Conservation (phyloP, 2,888 invertebrate genomes). For the Oscheius onirici region DNA sequence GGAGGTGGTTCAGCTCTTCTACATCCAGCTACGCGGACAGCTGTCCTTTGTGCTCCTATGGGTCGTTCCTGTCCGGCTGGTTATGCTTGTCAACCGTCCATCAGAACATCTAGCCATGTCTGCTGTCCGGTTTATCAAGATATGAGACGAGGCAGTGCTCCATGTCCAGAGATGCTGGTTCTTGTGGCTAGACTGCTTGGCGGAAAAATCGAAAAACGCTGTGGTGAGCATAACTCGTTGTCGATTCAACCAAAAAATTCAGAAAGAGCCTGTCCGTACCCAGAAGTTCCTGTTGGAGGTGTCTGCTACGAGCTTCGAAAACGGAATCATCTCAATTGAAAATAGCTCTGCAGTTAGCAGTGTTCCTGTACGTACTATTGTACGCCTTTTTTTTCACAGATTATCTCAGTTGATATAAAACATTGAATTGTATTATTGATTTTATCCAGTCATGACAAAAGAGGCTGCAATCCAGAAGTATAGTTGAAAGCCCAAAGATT, state of each 20-base stretch:
- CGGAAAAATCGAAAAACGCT: conserved; percentile 52
- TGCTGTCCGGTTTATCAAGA: conserved; percentile 38
- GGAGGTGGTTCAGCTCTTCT: conserved; percentile 55
- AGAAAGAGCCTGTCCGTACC: conserved; percentile 60
- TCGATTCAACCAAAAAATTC: conserved; percentile 10
- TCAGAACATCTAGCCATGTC: conserved; percentile 31
- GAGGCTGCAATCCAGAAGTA: too few relatives aligned
- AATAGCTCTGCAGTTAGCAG: conserved; percentile 28
- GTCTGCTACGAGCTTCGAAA: conserved; percentile 52
- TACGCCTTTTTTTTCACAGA: conserved; percentile 10
- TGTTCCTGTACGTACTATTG: conserved; percentile 33
- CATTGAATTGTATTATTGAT: too few relatives aligned
- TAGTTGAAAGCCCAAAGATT: not conserved
- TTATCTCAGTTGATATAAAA: not conserved
- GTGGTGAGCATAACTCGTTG: conserved; percentile 40
- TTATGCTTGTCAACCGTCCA: conserved; percentile 22
- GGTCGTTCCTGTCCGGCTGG: conserved; percentile 50
- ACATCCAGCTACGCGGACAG: conserved; percentile 56
- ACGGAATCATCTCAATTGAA: conserved; percentile 9
- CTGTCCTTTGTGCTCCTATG: conserved; percentile 54
- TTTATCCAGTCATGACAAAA: too few relatives aligned
- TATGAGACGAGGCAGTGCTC: conserved; percentile 28
- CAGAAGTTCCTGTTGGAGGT: conserved; percentile 57
- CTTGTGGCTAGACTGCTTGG: conserved; percentile 51
- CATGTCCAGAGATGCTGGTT: conserved; percentile 52